A percentile compares a stretch with the other conserved stretches of the same genome.
These are phyloP conservation scores for Scaptomyza cyrtandrae DNA, from an alignment of 2,888 invertebrate species.

Conservation along the genomic window DNA sequence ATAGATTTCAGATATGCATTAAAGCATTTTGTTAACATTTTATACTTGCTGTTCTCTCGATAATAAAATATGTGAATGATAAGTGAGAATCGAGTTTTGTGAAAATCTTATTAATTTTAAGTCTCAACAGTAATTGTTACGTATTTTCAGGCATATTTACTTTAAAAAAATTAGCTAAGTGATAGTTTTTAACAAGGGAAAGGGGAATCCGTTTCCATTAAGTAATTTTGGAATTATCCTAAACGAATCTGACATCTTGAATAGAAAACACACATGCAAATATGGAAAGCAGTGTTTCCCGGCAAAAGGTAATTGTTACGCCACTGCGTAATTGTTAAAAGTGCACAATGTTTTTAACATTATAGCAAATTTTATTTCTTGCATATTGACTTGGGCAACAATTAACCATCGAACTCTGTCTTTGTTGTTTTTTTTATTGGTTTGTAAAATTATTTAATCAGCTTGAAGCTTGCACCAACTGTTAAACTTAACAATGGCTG, in stretches of 20 bases:
- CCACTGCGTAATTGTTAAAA: neutral
- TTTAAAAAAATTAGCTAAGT: neutral
- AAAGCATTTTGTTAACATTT: neutral
- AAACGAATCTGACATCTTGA: neutral
- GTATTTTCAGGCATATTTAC: no score
- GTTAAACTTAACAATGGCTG: slow-evolving; percentile 86
- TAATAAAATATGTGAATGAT: neutral
- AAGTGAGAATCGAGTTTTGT: neutral
- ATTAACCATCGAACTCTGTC: no score
- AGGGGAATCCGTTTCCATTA: neutral
- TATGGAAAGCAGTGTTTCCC: neutral
- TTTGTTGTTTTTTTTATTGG: neutral
- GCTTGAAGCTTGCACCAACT: slow-evolving; percentile 78
- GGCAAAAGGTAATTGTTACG: neutral
- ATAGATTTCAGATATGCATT: slow-evolving; percentile 4
- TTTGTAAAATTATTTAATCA: slow-evolving; percentile 1
- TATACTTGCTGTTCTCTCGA: neutral
- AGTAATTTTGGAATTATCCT: neutral
- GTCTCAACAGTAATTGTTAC: neutral
- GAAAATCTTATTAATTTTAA: neutral
- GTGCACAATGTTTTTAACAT: neutral
- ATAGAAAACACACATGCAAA: neutral
- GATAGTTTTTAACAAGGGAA: neutral
- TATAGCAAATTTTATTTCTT: neutral
- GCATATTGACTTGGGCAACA: neutral